Percentiles rank a stretch among this genome's conserved stretches.
These are phyloP conservation scores for Peromyscus polionotus DNA, from an alignment of 2,113 vertebrate species.

Conservation along the genomic window DNA sequence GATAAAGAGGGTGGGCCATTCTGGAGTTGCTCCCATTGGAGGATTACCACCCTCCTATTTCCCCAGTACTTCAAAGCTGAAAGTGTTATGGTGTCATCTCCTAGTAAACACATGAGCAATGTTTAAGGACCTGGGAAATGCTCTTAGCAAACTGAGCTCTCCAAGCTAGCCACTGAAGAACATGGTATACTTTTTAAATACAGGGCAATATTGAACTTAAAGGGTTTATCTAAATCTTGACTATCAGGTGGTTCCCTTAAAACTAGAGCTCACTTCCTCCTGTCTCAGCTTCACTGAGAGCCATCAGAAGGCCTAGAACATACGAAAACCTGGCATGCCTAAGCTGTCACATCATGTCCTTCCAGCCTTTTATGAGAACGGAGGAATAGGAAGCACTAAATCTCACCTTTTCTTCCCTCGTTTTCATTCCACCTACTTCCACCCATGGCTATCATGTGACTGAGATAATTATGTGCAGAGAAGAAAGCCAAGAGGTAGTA, in stretches of 20 bases:
- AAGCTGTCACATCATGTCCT: not conserved
- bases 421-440: constrained; percentile 24
- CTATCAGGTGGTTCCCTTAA: constrained; percentile 46
- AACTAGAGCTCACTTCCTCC: not conserved
- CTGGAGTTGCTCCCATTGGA: not conserved
- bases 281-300: not conserved
- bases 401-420: not conserved
- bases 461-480: constrained; percentile 21
- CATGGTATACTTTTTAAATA: constrained; percentile 50
- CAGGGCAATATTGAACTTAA: constrained; percentile 51
- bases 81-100: not conserved
- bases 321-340: not conserved
- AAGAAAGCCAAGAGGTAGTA: not conserved
- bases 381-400: not conserved
- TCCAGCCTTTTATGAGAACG: not conserved
- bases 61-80: not conserved
- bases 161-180: not conserved
- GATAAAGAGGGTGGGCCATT: not conserved
- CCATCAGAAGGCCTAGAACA: not conserved
- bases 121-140: not conserved
- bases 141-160: not conserved
- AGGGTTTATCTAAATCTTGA: constrained; percentile 55
- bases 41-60: not conserved
- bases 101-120: not conserved
- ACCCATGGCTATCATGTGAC: not conserved